Evolutionary conservation across 2,797 vertebrate genomes (phyloP).

Genomic region (Pangasius mekongensis): DNA sequence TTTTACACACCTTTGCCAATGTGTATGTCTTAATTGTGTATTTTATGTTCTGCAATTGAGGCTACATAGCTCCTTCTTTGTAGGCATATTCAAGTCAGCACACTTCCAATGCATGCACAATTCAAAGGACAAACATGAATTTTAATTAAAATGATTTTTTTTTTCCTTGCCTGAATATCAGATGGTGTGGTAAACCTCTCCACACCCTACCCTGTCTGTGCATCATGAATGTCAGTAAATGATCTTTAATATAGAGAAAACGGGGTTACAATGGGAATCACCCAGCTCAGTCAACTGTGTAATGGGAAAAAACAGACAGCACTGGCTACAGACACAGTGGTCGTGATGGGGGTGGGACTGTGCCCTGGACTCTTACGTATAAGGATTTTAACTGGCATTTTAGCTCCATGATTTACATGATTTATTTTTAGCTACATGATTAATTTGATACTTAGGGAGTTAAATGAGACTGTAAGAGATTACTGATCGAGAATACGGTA

Average conservation of each 20-base stretch:
- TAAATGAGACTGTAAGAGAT: neutral
- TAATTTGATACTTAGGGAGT: neutral
- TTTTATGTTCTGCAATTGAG: neutral
- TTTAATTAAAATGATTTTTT: neutral
- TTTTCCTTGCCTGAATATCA: neutral
- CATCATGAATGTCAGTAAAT: conserved; percentile 12
- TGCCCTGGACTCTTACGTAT: neutral
- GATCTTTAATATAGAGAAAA: conserved; percentile 7
- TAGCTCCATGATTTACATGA: neutral
- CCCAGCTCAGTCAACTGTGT: conserved; percentile 88
- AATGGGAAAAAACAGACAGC: conserved; percentile 88
- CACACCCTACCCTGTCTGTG: neutral
- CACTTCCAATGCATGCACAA: neutral
- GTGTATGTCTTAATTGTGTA: neutral
- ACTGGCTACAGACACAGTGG: conserved; percentile 62
- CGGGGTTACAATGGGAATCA: conserved; percentile 27
- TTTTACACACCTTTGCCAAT: neutral
- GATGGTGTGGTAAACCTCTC: neutral
- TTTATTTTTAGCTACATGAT: neutral
- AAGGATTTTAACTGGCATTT: conserved; percentile 18
- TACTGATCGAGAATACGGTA: neutral
- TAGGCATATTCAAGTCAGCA: neutral
- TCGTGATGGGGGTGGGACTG: conserved; percentile 30
- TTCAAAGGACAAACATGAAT: neutral
- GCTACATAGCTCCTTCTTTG: neutral